Evolutionary conservation across 2,113 vertebrate genomes (phyloP), one percentile per base, ranked within the genome.

Genomic region (Cnemophilus loriae): DNA sequence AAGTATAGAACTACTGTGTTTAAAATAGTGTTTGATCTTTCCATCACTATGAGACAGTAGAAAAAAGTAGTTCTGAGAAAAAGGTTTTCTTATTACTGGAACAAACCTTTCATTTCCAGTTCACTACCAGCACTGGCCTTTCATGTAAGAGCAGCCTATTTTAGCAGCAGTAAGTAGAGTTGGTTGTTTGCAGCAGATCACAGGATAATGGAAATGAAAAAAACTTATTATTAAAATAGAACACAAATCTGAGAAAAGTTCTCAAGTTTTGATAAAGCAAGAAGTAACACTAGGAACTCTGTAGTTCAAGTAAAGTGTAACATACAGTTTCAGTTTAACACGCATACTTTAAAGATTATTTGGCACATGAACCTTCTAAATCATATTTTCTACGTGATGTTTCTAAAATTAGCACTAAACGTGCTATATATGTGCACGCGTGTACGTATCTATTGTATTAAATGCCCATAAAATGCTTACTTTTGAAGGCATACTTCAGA

Each of bases 21-120:
- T 88, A 96, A 90, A 95, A 92, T 50, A 35, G 81, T 85, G 78
- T 91, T 84, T 91, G 96, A 97, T 97, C 90, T 96, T 97, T 96
- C 89, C 87, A 68, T 92, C 91, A 23, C 30, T 79, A 56, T 91
- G 90, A 96, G 92, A 95, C 93, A 89, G 52, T 84, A 78, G 73
- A 80, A 96, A 55, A 83, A 86, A 86, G 49, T 84, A 52, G 61
- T 95, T 57, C 50, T 75, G 73, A 89, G 85, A 91, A 89, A 96
- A 96, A 63, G 56, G 60, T 94, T 95, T 91, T 96, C 88, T 97
- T 97, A 94, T 96, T 97, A 88, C 52, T 39, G 85, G 83, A 96
- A 73, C 24, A 84, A 87, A 88, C 86, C 90, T 97, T 96, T 95
- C 77, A 92, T 85, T 86, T 82, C 84, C 12, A 86, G 56, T 63